These are phyloP conservation scores for Oncorhynchus gorbuscha DNA, from an alignment of 2,113 vertebrate species.

Conservation along the genomic window DNA sequence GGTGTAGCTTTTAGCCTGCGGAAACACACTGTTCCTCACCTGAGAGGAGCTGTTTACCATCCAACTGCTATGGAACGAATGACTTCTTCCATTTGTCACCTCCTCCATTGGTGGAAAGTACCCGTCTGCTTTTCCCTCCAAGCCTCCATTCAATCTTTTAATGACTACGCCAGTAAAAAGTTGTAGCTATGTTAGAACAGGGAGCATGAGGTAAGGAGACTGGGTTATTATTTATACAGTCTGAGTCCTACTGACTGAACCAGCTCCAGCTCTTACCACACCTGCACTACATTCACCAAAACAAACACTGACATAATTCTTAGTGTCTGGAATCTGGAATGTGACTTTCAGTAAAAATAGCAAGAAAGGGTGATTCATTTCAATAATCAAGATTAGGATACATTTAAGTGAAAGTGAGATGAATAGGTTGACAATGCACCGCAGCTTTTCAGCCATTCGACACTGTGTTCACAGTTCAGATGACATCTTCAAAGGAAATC, in stretches of 20 bases:
- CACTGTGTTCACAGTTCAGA: slow-evolving; percentile 2
- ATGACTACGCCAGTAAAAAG: slow-evolving; percentile 58
- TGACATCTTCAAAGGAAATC: slow-evolving; percentile 1
- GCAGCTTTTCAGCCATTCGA: not conserved
- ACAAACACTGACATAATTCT: slow-evolving; percentile 18
- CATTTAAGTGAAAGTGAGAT: not conserved
- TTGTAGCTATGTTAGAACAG: slow-evolving; percentile 47
- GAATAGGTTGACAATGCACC: not conserved
- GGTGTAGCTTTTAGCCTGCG: slow-evolving; percentile 12
- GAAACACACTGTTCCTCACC: slow-evolving; percentile 44
- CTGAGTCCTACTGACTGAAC: slow-evolving; percentile 38
- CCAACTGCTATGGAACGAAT: slow-evolving; percentile 48
- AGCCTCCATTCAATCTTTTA: slow-evolving; percentile 58
- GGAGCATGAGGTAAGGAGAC: slow-evolving; percentile 44
- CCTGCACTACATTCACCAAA: slow-evolving; percentile 27
- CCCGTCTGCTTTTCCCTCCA: slow-evolving; percentile 48
- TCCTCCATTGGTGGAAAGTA: slow-evolving; percentile 55
- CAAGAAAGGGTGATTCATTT: slow-evolving; percentile 4
- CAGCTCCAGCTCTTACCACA: slow-evolving; percentile 54
- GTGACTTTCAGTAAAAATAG: slow-evolving; percentile 16
- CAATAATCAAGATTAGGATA: slow-evolving; percentile 3
- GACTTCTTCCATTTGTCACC: slow-evolving; percentile 47
- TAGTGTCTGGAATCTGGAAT: not conserved
- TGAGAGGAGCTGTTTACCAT: slow-evolving; percentile 38
- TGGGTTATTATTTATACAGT: slow-evolving; percentile 53